Conservation (phyloP, 2,888 invertebrate species). For the Pollenia griseotomentosa region DNA sequence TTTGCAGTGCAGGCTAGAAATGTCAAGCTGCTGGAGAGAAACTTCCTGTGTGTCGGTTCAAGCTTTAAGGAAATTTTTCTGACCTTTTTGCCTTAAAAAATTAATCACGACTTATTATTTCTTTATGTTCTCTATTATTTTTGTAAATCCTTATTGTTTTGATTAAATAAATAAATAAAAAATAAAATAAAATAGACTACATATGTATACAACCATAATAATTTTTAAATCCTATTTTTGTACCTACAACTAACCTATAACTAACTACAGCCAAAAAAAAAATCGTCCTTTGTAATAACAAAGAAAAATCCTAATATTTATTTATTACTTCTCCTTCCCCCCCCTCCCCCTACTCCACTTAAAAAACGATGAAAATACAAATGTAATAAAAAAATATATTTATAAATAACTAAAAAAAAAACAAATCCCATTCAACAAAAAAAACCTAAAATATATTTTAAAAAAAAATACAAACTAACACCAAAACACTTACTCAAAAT, state of each 20-base stretch:
- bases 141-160: background rate
- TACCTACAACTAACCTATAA: conserved; percentile 21
- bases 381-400: conserved; percentile 7
- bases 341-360: background rate
- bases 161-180: conserved; percentile 44
- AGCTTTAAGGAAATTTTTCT: too few relatives aligned
- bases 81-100: background rate
- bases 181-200: conserved; percentile 13
- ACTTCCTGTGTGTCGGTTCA: too few relatives aligned
- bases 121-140: background rate
- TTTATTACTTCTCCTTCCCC: conserved; percentile 56
- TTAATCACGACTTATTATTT: conserved; percentile 53
- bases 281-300: conserved; percentile 19
- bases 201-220: conserved; percentile 59
- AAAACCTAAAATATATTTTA: conserved; percentile 18
- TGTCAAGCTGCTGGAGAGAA: too few relatives aligned
- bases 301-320: conserved; percentile 52
- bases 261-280: conserved; percentile 6
- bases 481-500: background rate
- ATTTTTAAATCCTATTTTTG: conserved; percentile 30
- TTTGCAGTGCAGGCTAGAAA: too few relatives aligned
- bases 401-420: conserved; percentile 28
- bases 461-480: conserved; percentile 18
- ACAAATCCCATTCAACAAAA: conserved; percentile 46
- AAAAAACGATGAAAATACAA: conserved; percentile 22